These are phyloP conservation scores for Arenaria interpres DNA, from an alignment of 2,113 vertebrate species.

Conservation along the genomic window DNA sequence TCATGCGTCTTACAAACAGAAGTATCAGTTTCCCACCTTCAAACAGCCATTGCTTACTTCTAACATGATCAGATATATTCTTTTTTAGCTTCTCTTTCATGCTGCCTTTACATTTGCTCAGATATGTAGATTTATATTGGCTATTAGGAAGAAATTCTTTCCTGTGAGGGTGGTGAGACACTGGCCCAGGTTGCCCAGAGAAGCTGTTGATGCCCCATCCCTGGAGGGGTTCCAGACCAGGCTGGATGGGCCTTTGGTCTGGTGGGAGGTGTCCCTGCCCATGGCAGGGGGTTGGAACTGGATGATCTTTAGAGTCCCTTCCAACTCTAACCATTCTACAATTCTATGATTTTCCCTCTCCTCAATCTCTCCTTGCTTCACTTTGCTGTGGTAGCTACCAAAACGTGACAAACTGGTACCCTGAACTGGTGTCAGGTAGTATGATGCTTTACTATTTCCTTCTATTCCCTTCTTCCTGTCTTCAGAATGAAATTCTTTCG, in stretches of 20 bases:
- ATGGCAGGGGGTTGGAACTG: not conserved
- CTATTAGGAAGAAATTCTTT: not conserved
- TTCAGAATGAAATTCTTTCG: not conserved
- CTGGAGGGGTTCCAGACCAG: not conserved
- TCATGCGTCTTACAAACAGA: not conserved
- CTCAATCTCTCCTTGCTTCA: not conserved
- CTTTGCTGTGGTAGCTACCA: not conserved
- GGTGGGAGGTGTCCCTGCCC: not conserved
- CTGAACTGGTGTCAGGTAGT: not conserved
- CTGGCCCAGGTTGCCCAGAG: not conserved
- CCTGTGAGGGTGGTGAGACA: not conserved
- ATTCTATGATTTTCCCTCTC: not conserved
- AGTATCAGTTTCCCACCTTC: not conserved
- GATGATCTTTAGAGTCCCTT: not conserved
- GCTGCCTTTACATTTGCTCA: not conserved
- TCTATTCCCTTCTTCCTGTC: not conserved
- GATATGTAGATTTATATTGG: not conserved
- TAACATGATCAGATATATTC: not conserved
- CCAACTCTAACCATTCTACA: not conserved
- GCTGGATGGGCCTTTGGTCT: not conserved
- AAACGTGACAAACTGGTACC: not conserved
- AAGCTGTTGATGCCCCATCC: not conserved
- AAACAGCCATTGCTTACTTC: not conserved
- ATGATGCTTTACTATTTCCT: not conserved
- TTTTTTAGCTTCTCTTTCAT: not conserved